These are phyloP conservation scores for Okapia johnstoni DNA, from an alignment of 2,113 vertebrate species.

Conservation along the genomic window DNA sequence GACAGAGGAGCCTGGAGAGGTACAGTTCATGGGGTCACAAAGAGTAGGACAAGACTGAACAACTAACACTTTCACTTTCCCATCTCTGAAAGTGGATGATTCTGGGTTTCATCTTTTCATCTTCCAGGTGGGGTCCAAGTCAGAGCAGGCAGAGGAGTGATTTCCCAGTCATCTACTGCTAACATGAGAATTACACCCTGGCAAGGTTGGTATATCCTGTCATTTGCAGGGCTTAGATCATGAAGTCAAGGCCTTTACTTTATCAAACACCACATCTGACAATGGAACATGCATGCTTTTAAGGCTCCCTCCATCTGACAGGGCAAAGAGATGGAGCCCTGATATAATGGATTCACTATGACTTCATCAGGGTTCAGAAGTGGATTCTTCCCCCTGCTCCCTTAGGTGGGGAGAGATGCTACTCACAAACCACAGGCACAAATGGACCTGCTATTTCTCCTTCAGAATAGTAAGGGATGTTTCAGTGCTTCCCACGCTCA, in stretches of 20 bases:
- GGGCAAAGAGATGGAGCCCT: constrained; percentile 68
- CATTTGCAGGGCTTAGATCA: constrained; percentile 9
- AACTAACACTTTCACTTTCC: neutral
- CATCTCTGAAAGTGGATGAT: neutral
- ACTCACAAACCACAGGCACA: constrained; percentile 38
- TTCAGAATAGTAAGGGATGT: constrained; percentile 31
- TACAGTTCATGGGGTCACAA: neutral
- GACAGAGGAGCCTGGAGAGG: neutral
- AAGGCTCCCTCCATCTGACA: constrained; percentile 67
- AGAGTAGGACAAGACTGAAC: neutral
- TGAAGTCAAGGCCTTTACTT: constrained; percentile 25
- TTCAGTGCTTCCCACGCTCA: neutral
- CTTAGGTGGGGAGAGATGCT: constrained; percentile 65
- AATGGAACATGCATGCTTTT: constrained; percentile 54
- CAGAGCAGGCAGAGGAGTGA: neutral
- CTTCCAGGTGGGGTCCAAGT: neutral
- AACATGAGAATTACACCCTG: constrained; percentile 38
- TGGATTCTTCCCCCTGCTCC: constrained; percentile 66
- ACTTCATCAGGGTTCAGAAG: constrained; percentile 64
- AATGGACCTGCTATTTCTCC: constrained; percentile 56
- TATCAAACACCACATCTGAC: constrained; percentile 60
- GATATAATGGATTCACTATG: constrained; percentile 66
- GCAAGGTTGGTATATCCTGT: constrained; percentile 60
- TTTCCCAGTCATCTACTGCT: neutral
- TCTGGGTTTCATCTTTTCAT: neutral